Evolutionary conservation across 1,140 invertebrate species (phyloP).

Genomic region (Temnothorax longispinosus): DNA sequence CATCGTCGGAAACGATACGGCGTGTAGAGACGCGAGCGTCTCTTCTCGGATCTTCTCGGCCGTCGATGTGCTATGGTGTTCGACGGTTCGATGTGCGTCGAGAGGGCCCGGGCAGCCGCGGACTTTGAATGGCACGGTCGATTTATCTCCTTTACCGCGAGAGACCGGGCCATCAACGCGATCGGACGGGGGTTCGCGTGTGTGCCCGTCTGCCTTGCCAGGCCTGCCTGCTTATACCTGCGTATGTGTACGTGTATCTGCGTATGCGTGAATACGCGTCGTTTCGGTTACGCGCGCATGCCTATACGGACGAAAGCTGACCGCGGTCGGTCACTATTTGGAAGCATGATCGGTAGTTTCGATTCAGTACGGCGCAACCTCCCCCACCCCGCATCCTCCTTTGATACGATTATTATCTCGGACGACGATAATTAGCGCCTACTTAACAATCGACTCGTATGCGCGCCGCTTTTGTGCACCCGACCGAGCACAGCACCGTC

Average conservation of each 20-base stretch:
- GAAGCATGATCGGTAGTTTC: constrained; percentile 62
- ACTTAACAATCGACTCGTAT: constrained; percentile 34
- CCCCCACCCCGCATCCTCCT: neutral
- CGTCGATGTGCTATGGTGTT: neutral
- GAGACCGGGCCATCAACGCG: constrained; percentile 48
- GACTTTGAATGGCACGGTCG: constrained; percentile 62
- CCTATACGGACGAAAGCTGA: constrained; percentile 34
- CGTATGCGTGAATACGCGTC: constrained; percentile 34
- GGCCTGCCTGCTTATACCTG: neutral
- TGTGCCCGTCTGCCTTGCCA: neutral
- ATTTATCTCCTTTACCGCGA: constrained; percentile 64
- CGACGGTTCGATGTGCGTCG: constrained; percentile 39
- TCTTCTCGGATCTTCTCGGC: neutral
- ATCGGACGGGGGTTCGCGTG: constrained; percentile 21
- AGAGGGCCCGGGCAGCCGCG: constrained; percentile 16
- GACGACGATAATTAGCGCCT: constrained; percentile 56
- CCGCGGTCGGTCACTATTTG: constrained; percentile 53
- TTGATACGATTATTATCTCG: constrained; percentile 54
- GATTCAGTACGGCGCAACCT: constrained; percentile 23
- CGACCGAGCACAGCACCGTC: neutral
- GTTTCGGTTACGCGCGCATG: constrained; percentile 28
- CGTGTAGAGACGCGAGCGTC: constrained; percentile 38
- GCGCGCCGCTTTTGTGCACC: constrained; percentile 10
- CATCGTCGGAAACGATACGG: constrained; percentile 60
- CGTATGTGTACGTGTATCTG: neutral